Evolutionary conservation across 2,797 vertebrate genomes (phyloP).

Genomic region (Muscicapa striata): DNA sequence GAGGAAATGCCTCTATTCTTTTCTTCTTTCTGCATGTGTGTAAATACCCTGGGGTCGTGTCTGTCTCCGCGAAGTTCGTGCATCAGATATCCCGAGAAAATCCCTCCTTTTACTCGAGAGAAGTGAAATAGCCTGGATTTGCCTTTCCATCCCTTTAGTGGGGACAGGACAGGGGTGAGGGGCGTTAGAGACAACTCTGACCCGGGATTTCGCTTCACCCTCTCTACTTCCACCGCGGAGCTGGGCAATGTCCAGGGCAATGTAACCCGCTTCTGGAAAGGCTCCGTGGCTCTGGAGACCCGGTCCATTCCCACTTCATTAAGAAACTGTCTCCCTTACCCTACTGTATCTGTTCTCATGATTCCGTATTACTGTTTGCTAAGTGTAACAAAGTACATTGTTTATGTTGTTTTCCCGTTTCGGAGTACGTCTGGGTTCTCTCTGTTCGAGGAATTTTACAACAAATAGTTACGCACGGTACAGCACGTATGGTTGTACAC

Average conservation of each 20-base stretch:
- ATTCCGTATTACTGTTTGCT: background rate
- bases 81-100: background rate
- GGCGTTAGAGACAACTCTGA: background rate
- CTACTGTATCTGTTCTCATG: constrained; percentile 45
- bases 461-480: background rate
- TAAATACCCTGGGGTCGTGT: background rate
- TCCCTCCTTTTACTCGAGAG: background rate
- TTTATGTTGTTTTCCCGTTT: constrained; percentile 18
- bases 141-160: background rate
- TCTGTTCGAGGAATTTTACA: background rate
- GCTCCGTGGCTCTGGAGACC: background rate
- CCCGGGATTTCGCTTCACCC: constrained; percentile 11
- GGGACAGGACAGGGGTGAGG: background rate
- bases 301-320: background rate
- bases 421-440: background rate
- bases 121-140: background rate
- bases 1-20: constrained; percentile 41
- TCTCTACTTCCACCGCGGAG: background rate
- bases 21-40: background rate
- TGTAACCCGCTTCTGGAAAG: background rate
- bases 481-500: background rate
- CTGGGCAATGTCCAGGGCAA: background rate
- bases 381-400: background rate
- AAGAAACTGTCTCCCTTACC: constrained; percentile 8
- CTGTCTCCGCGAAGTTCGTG: background rate